These are phyloP conservation scores for Drosophila lacteicornis DNA, from an alignment of 1,140 invertebrate genomes.

Conservation along the genomic window DNA sequence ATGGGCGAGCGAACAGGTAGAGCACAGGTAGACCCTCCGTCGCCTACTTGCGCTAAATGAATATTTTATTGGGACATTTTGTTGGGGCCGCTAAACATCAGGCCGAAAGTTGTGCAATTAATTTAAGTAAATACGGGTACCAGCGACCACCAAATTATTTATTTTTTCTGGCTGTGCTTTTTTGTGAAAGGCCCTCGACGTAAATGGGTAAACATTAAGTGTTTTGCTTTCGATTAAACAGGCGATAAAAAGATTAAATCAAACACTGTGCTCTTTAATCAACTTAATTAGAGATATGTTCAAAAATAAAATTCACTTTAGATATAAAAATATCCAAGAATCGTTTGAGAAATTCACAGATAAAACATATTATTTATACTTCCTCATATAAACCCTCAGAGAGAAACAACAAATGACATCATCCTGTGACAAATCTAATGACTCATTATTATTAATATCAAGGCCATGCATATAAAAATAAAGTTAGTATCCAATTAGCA, in stretches of 20 bases:
- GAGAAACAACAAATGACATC: constrained; percentile 5
- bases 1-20: constrained; percentile 33
- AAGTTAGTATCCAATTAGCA: constrained; percentile 52
- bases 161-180: constrained; percentile 1
- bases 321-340: not conserved
- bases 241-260: not conserved
- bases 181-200: not conserved
- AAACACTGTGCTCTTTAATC: not conserved
- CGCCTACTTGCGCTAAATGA: constrained; percentile 68
- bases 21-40: constrained; percentile 19
- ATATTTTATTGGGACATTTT: constrained; percentile 75
- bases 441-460: constrained; percentile 12
- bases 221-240: constrained; percentile 4
- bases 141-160: constrained; percentile 4
- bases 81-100: constrained; percentile 36
- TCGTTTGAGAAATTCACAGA: not conserved
- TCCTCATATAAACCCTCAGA: not conserved
- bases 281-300: not conserved
- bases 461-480: constrained; percentile 27
- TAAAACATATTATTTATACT: not conserved
- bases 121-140: constrained; percentile 52
- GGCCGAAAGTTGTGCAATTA: constrained; percentile 57
- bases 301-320: not conserved
- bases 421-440: constrained; percentile 5
- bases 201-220: not conserved